A percentile compares a stretch with the other conserved stretches of the same genome.
Evolutionary conservation across 2,113 vertebrate species (phyloP).

Genomic region (Phrynosoma platyrhinos): DNA sequence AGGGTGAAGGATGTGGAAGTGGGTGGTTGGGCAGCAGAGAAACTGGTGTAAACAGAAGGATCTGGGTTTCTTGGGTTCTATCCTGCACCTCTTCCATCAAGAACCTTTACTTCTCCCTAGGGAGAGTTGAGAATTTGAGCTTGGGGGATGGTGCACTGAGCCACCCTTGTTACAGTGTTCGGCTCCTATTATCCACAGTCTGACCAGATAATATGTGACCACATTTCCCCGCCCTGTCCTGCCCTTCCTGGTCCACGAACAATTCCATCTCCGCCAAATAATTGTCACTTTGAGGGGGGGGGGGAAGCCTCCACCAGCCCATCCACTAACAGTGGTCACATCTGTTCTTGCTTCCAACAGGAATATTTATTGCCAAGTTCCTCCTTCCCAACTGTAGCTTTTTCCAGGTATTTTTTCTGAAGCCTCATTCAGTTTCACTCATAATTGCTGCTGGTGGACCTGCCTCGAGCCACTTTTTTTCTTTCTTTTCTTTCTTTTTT

Average conservation of each 20-base stretch:
- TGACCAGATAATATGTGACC: slow-evolving; percentile 20
- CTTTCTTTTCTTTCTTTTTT: too few relatives aligned
- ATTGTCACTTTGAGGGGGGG: background rate
- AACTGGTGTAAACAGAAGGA: background rate
- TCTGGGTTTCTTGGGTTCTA: background rate
- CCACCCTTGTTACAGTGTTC: background rate
- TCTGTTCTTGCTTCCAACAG: slow-evolving; percentile 21
- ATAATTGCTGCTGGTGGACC: slow-evolving; percentile 4
- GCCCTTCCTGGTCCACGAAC: background rate
- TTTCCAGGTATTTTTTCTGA: background rate
- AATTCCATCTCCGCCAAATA: slow-evolving; percentile 22
- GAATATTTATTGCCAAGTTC: slow-evolving; percentile 46
- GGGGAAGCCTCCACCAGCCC: background rate
- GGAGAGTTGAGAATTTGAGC: slow-evolving; percentile 1
- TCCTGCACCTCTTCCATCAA: slow-evolving; percentile 17
- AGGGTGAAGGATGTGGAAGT: background rate
- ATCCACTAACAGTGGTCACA: background rate
- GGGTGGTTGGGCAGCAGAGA: background rate
- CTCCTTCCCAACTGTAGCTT: background rate
- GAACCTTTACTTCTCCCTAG: slow-evolving; percentile 27
- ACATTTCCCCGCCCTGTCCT: too few relatives aligned
- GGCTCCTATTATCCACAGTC: background rate
- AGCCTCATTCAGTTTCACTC: background rate
- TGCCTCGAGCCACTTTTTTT: background rate
- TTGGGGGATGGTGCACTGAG: background rate